Evolutionary conservation across 2,113 vertebrate species (phyloP).

Genomic region (Ameiurus melas): DNA sequence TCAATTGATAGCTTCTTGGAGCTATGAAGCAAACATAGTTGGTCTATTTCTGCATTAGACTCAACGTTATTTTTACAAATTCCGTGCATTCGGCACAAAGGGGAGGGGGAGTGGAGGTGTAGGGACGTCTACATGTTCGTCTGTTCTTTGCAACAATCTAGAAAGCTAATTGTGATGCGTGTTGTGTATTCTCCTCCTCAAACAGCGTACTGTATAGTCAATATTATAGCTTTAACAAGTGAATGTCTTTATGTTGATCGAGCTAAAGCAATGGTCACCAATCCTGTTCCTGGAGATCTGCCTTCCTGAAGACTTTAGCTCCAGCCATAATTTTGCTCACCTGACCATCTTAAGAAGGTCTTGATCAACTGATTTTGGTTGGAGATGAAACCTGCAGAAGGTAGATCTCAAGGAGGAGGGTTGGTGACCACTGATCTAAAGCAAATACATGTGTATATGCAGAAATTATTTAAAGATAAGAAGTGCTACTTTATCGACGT

Average conservation of each 20-base stretch:
- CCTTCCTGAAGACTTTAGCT: no score
- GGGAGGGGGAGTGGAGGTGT: no score
- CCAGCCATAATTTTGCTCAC: no score
- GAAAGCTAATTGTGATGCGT: background rate
- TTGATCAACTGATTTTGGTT: no score
- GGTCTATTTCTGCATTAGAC: background rate
- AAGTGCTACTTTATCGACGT: background rate
- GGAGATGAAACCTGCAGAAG: no score
- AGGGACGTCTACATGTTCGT: background rate
- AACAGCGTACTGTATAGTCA: background rate
- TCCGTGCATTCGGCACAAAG: background rate
- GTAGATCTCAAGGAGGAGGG: no score
- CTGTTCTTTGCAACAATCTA: background rate
- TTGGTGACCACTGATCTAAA: background rate
- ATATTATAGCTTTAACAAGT: background rate
- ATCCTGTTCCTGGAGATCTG: no score
- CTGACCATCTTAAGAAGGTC: no score
- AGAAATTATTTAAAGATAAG: no score
- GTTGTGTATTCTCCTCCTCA: background rate
- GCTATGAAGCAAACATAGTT: background rate
- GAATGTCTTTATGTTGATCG: background rate
- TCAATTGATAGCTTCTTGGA: background rate
- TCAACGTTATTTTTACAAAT: background rate
- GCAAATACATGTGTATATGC: background rate
- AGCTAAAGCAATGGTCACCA: background rate